Conservation (phyloP, 2,797 vertebrate genomes). For the Spea hammondii region DNA sequence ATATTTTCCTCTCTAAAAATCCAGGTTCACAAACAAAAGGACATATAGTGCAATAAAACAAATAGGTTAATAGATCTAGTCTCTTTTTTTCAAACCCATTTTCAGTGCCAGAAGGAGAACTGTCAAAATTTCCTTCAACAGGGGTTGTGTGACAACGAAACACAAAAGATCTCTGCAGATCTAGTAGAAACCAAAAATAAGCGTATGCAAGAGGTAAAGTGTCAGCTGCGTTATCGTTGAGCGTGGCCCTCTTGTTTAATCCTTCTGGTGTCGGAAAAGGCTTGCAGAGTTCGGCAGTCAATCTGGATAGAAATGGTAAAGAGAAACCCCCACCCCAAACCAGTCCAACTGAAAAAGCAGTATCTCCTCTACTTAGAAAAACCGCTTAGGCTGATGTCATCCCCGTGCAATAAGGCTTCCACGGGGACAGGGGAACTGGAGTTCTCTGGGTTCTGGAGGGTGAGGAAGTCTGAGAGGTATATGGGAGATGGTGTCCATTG, state of each 20-base stretch:
- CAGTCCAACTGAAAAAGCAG: conserved; percentile 24
- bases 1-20: conserved; percentile 64
- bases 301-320: conserved; percentile 56
- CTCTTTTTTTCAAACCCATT: conserved; percentile 8
- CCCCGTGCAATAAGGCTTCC: conserved; percentile 87
- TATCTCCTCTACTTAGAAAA: conserved; percentile 75
- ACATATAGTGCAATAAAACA: conserved; percentile 74
- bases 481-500: conserved; percentile 82
- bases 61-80: conserved; percentile 22
- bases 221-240: conserved; percentile 5
- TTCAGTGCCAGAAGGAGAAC: conserved; percentile 37
- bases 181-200: conserved; percentile 3
- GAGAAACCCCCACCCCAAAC: conserved; percentile 4
- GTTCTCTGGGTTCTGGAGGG: conserved; percentile 84
- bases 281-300: conserved; percentile 23
- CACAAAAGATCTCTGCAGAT: conserved; percentile 6
- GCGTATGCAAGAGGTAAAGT: conserved; percentile 10
- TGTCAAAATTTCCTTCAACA: conserved; percentile 5
- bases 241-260: not conserved
- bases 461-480: conserved; percentile 90
- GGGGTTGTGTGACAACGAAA: not conserved
- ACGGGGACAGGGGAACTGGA: conserved; percentile 73
- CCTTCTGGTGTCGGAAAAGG: conserved; percentile 2
- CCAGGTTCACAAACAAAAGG: conserved; percentile 75
- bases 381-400: conserved; percentile 77